Percentiles rank a stretch among this genome's conserved stretches.
Conservation (phyloP, 1,140 invertebrate genomes). For the Polypedilum pembai region DNA sequence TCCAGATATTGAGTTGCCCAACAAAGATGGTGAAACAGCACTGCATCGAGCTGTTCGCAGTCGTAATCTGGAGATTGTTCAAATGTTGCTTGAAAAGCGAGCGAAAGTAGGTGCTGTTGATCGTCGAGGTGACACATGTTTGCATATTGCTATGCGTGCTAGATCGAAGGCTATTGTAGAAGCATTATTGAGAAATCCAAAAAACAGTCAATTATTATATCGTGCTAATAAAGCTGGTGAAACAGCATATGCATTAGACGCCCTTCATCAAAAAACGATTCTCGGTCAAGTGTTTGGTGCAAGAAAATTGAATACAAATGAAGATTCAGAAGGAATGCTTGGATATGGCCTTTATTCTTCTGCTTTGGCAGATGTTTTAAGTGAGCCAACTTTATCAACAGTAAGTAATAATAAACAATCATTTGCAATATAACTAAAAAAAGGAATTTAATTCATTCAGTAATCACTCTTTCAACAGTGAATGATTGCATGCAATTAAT, state of each 20-base stretch:
- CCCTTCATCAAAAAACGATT: slow-evolving; percentile 88
- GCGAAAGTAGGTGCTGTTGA: slow-evolving; percentile 91
- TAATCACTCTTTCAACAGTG: background rate
- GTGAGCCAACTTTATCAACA: slow-evolving; percentile 80
- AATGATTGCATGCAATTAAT: background rate
- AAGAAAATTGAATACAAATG: slow-evolving; percentile 85
- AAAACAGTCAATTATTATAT: slow-evolving; percentile 92
- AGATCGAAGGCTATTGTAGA: slow-evolving; percentile 91
- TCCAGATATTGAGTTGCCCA: slow-evolving; percentile 87
- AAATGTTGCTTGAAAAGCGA: slow-evolving; percentile 84
- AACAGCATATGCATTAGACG: slow-evolving; percentile 97
- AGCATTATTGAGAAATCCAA: slow-evolving; percentile 87
- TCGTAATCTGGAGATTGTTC: slow-evolving; percentile 85
- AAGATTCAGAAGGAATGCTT: slow-evolving; percentile 93
- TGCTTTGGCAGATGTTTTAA: slow-evolving; percentile 92
- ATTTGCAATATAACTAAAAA: background rate
- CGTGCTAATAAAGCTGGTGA: slow-evolving; percentile 90
- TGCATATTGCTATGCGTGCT: slow-evolving; percentile 94
- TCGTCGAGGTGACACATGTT: slow-evolving; percentile 90
- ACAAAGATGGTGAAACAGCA: slow-evolving; percentile 92
- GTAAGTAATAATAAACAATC: background rate
- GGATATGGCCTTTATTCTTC: slow-evolving; percentile 97
- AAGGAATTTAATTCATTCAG: background rate
- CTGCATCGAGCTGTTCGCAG: slow-evolving; percentile 84
- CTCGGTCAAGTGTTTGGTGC: slow-evolving; percentile 92